phyloP scores from a whole-genome alignment of 2,888 invertebrate genomes.

The Heteropelma amictum region DNA sequence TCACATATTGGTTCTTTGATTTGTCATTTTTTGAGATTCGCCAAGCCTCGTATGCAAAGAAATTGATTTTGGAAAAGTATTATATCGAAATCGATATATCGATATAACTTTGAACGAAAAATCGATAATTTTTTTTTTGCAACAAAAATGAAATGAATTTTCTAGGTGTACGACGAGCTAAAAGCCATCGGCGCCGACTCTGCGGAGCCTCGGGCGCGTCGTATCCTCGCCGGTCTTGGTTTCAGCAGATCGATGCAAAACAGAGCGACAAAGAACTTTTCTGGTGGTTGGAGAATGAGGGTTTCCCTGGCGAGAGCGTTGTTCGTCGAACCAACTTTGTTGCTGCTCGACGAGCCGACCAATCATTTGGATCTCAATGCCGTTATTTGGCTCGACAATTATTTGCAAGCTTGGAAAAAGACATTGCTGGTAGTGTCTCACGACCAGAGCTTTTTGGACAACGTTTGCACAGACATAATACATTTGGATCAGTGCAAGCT shows the following conservation, averaged over 20 bases:
- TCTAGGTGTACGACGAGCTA: conserved; percentile 93
- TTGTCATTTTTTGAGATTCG: no score
- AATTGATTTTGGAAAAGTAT: background rate
- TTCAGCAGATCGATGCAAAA: conserved; percentile 94
- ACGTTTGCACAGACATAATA: conserved; percentile 99
- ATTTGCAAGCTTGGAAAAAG: conserved; percentile 99
- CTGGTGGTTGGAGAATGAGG: conserved; percentile 99
- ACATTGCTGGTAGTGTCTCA: conserved; percentile 98
- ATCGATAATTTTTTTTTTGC: background rate
- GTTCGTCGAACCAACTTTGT: conserved; percentile 97
- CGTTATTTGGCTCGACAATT: conserved; percentile 99
- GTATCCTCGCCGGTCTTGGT: conserved; percentile 98
- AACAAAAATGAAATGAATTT: conserved; percentile 19
- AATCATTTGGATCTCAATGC: conserved; percentile 99
- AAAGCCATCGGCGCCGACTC: conserved; percentile 98
- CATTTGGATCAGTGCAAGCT: conserved; percentile 97
- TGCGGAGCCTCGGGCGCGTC: conserved; percentile 96
- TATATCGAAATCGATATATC: background rate
- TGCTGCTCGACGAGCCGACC: conserved; percentile 98
- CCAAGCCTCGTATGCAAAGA: no score
- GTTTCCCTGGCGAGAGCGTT: conserved; percentile 97
- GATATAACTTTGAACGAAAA: background rate
- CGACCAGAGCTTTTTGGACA: conserved; percentile 99
- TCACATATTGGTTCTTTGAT: background rate
- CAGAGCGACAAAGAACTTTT: conserved; percentile 92